Base-by-base conservation (phyloP, 2,113 vertebrate species). In the Strigops habroptila region DNA sequence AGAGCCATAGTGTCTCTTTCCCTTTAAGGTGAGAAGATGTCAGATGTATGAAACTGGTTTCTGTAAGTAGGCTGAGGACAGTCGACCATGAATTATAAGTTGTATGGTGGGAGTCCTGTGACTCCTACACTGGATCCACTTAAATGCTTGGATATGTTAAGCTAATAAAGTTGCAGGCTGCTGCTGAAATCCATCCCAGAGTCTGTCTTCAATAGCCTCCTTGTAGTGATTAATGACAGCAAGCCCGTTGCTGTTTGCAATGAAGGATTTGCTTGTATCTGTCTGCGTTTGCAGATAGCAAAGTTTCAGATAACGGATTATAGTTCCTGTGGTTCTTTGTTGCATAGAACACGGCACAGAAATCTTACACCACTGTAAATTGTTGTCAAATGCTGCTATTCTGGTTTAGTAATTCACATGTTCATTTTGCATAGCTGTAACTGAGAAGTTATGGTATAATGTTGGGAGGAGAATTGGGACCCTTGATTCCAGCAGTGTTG, bases 151-250 rank as follows among this genome's bases (percentile, higher is more conserved):
- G 89, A 76, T 93, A 86, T 91, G 81, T 87, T 95, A 82, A 82
- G 78, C 81, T 95, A 97, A 95, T 97, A 95, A 96, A 95, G 95
- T 92, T 91, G 77, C 89, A 95, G 84, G 33, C 91, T 96, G 94
- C 81, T 0, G 27, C 93, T 97, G 89, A 95, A 96, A 97, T 95
- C 89, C 84, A 92, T 95, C 86, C 89, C 78, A 73, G 94, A 87
- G 73, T 21, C 93, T 96, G 95, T 92, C 83, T 97, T 95, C 96
- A 96, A 95, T 92, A 92, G 83, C 24, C 91, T 96, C 57, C 94
- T 95, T 89, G 83, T 86, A 65, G 77, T 97, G 94, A 97, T 95
- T 96, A 95, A 89, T 96, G 93, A 95, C 77, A 92, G 90, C 62
- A 65, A 94, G 65, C 48, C 74, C 17, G 3, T 71, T 93, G 92